Conservation (phyloP, 2,113 vertebrate species). For the Epinephelus cyanopodus region DNA sequence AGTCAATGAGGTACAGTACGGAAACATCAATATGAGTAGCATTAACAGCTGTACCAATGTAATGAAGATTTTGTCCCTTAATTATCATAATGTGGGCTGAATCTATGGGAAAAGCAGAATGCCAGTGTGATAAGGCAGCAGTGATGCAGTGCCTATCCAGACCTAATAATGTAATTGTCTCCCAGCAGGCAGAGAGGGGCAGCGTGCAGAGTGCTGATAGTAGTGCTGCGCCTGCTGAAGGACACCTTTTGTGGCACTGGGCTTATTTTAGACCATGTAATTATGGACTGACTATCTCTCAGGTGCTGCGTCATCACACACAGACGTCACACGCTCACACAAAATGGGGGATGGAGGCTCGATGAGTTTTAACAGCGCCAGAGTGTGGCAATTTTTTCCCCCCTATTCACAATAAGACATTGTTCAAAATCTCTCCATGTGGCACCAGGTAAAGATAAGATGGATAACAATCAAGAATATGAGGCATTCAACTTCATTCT, state of each 20-base stretch:
- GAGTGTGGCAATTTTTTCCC: conserved; percentile 3
- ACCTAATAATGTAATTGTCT: conserved; percentile 62
- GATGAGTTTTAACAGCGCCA: conserved; percentile 15
- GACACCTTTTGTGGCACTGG: conserved; percentile 75
- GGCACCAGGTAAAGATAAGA: conserved; percentile 1
- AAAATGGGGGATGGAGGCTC: conserved; percentile 38
- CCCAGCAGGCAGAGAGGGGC: conserved; percentile 50
- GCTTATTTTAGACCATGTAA: conserved; percentile 79
- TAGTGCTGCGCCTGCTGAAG: conserved; percentile 68
- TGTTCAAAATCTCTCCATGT: background rate
- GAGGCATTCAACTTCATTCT: background rate
- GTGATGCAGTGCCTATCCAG: conserved; percentile 49
- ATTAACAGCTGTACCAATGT: conserved; percentile 34
- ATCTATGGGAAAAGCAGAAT: conserved; percentile 34
- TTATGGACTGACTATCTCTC: conserved; percentile 71
- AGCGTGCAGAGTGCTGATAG: conserved; percentile 66
- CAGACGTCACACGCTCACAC: conserved; percentile 63
- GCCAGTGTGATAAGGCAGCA: conserved; percentile 56
- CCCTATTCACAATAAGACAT: background rate
- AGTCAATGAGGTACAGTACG: conserved; percentile 32
- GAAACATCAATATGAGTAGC: conserved; percentile 15
- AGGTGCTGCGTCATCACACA: conserved; percentile 76
- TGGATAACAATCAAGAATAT: conserved; percentile 20
- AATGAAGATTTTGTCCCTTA: conserved; percentile 50
- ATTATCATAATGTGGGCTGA: conserved; percentile 47